These are phyloP conservation scores for Ceratoteleas bidentatus DNA, from an alignment of 1,140 invertebrate species.

Conservation along the genomic window DNA sequence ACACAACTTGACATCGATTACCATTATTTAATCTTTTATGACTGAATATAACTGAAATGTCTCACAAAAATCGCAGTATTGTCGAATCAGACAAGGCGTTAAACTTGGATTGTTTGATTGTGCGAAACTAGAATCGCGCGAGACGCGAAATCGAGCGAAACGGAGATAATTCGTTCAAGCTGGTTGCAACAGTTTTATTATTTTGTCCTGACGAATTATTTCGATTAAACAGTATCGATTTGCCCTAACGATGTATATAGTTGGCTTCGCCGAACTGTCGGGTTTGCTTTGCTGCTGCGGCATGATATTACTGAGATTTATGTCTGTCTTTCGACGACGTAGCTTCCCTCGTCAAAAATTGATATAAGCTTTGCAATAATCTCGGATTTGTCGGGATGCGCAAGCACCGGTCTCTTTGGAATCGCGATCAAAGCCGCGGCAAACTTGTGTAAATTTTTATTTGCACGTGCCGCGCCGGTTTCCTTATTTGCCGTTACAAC, in stretches of 20 bases:
- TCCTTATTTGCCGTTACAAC: too few species aligned
- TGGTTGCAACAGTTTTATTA: too few species aligned
- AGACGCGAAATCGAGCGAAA: too few species aligned
- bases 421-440: slow-evolving; percentile 8
- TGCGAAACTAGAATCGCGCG: too few species aligned
- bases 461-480: neutral
- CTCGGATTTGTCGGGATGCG: slow-evolving; percentile 42
- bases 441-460: slow-evolving; percentile 40
- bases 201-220: slow-evolving; percentile 8
- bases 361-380: slow-evolving; percentile 59
- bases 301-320: slow-evolving; percentile 54
- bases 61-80: too few species aligned
- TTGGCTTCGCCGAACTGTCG: slow-evolving; percentile 27
- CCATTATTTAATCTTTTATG: too few species aligned
- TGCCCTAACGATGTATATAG: slow-evolving; percentile 24
- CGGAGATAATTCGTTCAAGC: too few species aligned
- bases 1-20: too few species aligned
- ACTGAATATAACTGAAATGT: too few species aligned
- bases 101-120: too few species aligned
- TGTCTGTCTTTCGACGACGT: slow-evolving; percentile 48
- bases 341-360: slow-evolving; percentile 58
- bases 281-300: slow-evolving; percentile 43
- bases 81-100: too few species aligned
- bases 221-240: slow-evolving; percentile 24
- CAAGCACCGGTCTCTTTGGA: slow-evolving; percentile 32